Conservation (phyloP, 2,888 invertebrate genomes). For the Drosophila paranaensis region DNA sequence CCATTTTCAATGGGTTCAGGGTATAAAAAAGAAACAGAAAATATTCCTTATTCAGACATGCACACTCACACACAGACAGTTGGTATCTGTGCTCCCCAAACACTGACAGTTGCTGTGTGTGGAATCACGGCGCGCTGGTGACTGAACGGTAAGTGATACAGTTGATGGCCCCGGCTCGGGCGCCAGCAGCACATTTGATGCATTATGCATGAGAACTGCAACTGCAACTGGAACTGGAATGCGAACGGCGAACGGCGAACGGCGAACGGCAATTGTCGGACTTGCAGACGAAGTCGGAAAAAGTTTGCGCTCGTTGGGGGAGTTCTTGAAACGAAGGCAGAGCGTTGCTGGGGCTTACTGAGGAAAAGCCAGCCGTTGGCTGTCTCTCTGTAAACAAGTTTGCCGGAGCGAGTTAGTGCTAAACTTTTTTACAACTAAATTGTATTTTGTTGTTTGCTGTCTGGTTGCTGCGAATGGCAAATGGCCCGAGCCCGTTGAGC, state of each 20-base stretch:
- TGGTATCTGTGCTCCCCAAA: conserved; percentile 12
- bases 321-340: not conserved
- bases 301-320: conserved; percentile 8
- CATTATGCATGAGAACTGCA: conserved; percentile 67
- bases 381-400: conserved; percentile 55
- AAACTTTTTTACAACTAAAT: conserved; percentile 61
- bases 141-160: conserved; percentile 61
- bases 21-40: not conserved
- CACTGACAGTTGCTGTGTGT: not conserved
- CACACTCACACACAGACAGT: conserved; percentile 1
- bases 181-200: conserved; percentile 49
- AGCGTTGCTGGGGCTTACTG: too few relatives aligned
- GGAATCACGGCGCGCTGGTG: conserved; percentile 47
- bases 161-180: conserved; percentile 43
- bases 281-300: conserved; percentile 19
- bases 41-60: conserved; percentile 27
- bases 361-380: conserved; percentile 8
- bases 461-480: conserved; percentile 60
- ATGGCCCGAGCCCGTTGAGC: conserved; percentile 39
- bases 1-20: too few relatives aligned
- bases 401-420: conserved; percentile 48
- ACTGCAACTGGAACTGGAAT: conserved; percentile 17
- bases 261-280: conserved; percentile 53
- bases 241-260: conserved; percentile 49
- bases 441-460: conserved; percentile 57